phyloP scores from a whole-genome alignment of 2,113 vertebrate genomes.

The Salvelinus alpinus region DNA sequence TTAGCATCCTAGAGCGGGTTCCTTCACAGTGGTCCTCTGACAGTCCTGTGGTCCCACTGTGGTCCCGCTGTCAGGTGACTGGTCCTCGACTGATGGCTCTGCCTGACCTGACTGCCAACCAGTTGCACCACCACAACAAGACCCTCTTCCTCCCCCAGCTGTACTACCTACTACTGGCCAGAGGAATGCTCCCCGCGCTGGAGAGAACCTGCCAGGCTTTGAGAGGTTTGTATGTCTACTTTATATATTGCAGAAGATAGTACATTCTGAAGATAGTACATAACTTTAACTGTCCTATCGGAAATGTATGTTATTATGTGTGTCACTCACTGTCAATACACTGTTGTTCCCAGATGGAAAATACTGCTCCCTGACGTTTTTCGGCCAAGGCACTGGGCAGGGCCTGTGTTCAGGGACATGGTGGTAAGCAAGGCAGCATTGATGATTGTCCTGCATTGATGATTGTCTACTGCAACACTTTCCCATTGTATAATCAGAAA shows the following conservation, averaged over 20 bases:
- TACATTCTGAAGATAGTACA: no score
- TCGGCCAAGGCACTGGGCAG: no score
- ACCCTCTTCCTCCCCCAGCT: constrained; percentile 80
- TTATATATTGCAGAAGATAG: background rate
- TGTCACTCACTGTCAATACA: background rate
- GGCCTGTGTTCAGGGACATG: no score
- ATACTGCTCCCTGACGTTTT: no score
- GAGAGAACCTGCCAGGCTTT: constrained; percentile 78
- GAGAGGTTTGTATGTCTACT: constrained; percentile 70
- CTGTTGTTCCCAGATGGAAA: background rate
- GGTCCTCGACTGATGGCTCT: constrained; percentile 70
- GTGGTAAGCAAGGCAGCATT: no score
- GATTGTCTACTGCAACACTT: no score
- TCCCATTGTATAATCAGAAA: no score
- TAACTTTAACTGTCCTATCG: no score
- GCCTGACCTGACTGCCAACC: constrained; percentile 81
- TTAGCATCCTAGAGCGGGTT: constrained; percentile 75
- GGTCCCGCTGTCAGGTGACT: constrained; percentile 72
- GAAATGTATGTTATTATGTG: no score
- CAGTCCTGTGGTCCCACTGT: constrained; percentile 77
- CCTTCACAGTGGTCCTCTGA: constrained; percentile 70
- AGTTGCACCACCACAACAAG: constrained; percentile 68
- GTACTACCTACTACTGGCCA: constrained; percentile 82
- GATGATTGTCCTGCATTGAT: no score
- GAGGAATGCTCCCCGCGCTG: constrained; percentile 69